phyloP scores from a whole-genome alignment of 1,140 invertebrate species.

The Meloidogyne exigua region DNA sequence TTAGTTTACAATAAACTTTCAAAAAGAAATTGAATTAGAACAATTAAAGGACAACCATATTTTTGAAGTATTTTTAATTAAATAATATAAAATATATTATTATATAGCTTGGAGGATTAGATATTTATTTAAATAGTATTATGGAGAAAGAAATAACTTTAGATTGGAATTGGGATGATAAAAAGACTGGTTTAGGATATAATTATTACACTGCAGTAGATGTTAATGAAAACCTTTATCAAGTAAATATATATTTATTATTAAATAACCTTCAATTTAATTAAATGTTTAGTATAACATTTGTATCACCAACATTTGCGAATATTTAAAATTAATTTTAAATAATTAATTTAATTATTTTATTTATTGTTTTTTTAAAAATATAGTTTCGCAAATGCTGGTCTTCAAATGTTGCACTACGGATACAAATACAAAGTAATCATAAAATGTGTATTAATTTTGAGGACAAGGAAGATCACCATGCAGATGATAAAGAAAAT shows the following conservation, averaged over 20 bases:
- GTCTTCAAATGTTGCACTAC: too few species aligned
- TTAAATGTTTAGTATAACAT: too few species aligned
- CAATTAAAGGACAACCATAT: not conserved
- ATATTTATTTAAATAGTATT: not conserved
- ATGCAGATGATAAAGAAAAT: not conserved
- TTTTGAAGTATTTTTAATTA: not conserved
- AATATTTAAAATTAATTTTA: too few species aligned
- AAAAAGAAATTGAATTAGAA: not conserved
- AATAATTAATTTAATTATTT: too few species aligned
- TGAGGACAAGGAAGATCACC: not conserved
- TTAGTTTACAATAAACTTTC: not conserved
- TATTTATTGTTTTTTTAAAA: too few species aligned
- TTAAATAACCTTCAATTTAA: too few species aligned
- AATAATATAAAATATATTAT: not conserved
- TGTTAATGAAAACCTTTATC: not conserved
- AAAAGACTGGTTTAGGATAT: not conserved
- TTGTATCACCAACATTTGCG: too few species aligned
- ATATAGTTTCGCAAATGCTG: too few species aligned
- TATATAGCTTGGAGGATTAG: not conserved
- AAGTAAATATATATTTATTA: not conserved
- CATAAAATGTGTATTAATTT: not conserved
- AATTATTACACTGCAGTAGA: not conserved
- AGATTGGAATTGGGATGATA: not conserved
- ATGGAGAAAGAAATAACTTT: not conserved
- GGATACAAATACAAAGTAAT: too few species aligned